Conservation (phyloP, 2,797 vertebrate species). For the Linurgus olivaceus region DNA sequence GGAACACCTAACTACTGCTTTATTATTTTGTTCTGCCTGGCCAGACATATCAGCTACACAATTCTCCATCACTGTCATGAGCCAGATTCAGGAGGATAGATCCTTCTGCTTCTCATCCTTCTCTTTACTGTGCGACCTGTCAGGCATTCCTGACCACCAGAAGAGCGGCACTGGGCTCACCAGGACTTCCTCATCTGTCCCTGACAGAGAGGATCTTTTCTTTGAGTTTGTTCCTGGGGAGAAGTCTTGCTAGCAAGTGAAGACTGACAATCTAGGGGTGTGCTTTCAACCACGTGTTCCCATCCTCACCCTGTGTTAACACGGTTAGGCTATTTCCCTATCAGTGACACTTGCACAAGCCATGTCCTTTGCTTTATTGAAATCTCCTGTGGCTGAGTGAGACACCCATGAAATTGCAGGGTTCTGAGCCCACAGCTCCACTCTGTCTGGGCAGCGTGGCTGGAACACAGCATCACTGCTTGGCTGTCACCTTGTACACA, state of each 20-base stretch:
- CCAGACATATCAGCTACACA: not conserved
- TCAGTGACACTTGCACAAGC: not conserved
- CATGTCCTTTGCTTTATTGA: not conserved
- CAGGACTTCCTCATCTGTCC: not conserved
- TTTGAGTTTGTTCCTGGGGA: not conserved
- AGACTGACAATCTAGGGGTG: not conserved
- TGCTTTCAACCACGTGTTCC: accelerated
- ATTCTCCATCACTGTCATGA: not conserved
- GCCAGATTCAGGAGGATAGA: not conserved
- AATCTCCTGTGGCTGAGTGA: not conserved
- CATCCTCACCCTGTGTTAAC: not conserved
- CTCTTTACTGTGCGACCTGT: not conserved
- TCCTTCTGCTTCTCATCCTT: not conserved
- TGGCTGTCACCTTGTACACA: not conserved
- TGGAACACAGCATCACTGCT: accelerated
- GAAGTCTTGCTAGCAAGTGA: not conserved
- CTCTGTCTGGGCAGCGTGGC: accelerated
- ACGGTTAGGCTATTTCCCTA: not conserved
- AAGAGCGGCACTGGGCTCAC: not conserved
- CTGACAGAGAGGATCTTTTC: not conserved
- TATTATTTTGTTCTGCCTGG: not conserved
- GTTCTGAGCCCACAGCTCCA: not conserved
- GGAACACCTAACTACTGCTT: not conserved
- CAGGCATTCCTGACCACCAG: not conserved
- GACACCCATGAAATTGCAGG: not conserved